phyloP scores from a whole-genome alignment of 2,113 vertebrate genomes.

The Rutilus rutilus region DNA sequence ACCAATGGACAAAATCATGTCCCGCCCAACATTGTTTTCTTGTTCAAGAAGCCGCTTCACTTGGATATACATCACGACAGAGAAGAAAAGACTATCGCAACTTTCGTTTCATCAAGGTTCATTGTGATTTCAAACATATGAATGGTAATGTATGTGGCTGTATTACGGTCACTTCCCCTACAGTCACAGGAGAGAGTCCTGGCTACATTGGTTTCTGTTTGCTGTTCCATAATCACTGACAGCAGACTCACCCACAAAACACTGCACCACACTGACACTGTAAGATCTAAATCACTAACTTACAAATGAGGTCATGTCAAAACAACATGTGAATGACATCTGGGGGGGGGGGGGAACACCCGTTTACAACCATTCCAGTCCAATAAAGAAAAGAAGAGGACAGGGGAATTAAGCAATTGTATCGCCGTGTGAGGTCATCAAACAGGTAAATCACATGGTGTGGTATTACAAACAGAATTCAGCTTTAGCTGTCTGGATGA shows the following conservation, averaged over 20 bases:
- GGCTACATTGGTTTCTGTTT: slow-evolving; percentile 15
- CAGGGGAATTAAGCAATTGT: neutral
- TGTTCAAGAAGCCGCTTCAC: too few species aligned
- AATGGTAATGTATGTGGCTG: neutral
- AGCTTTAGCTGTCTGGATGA: neutral
- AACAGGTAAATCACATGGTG: neutral
- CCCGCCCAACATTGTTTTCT: too few species aligned
- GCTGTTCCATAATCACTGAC: neutral
- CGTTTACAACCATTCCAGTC: neutral
- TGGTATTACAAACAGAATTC: slow-evolving; percentile 4
- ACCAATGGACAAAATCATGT: too few species aligned
- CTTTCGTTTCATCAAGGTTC: too few species aligned
- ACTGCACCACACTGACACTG: too few species aligned
- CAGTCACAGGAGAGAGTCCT: neutral
- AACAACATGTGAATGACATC: neutral
- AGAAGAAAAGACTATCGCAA: too few species aligned
- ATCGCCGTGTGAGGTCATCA: slow-evolving; percentile 17
- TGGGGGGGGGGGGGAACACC: too few species aligned
- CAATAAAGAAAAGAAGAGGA: slow-evolving; percentile 3
- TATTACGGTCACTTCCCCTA: neutral
- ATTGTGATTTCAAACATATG: neutral
- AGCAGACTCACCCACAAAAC: slow-evolving; percentile 12
- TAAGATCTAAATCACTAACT: slow-evolving; percentile 40
- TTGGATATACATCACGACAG: too few species aligned
- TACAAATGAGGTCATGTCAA: slow-evolving; percentile 18